Evolutionary conservation across 2,113 vertebrate species (phyloP).

Genomic region (Girardinichthys multiradiatus): DNA sequence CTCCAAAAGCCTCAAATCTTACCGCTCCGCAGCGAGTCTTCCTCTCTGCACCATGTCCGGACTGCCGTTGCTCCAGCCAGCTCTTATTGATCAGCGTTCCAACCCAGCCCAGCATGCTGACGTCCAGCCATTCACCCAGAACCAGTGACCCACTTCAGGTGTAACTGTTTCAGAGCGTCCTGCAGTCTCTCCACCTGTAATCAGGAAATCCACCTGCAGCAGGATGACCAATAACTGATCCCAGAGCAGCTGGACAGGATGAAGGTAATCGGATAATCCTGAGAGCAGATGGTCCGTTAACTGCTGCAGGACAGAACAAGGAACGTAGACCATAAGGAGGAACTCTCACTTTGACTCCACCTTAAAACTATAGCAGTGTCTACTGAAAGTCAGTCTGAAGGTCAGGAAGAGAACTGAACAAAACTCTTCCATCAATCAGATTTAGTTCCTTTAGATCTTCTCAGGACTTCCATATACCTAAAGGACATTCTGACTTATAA

Average conservation of each 20-base stretch:
- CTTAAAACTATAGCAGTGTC: too few relatives aligned
- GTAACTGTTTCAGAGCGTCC: background rate
- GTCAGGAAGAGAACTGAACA: background rate
- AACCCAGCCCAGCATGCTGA: conserved; percentile 73
- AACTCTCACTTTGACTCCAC: background rate
- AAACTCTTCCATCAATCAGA: too few relatives aligned
- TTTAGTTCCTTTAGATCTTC: too few relatives aligned
- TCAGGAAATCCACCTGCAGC: conserved; percentile 5
- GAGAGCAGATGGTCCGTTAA: conserved; percentile 63
- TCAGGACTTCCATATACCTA: too few relatives aligned
- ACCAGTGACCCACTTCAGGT: background rate
- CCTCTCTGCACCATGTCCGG: background rate
- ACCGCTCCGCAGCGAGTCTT: conserved; percentile 37
- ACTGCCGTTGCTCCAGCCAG: conserved; percentile 46
- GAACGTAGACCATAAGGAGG: background rate
- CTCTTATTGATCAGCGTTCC: conserved; percentile 67
- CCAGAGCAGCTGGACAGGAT: conserved; percentile 27
- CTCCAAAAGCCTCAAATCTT: too few relatives aligned
- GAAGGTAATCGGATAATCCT: conserved; percentile 75
- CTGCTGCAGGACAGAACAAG: background rate
- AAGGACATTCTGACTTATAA: too few relatives aligned
- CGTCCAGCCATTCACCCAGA: background rate
- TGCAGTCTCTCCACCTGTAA: background rate
- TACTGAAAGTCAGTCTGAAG: too few relatives aligned
- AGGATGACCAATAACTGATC: conserved; percentile 5